These are phyloP conservation scores for Cremastobaeus sp. DNA, from an alignment of 2,888 invertebrate species.

Conservation along the genomic window DNA sequence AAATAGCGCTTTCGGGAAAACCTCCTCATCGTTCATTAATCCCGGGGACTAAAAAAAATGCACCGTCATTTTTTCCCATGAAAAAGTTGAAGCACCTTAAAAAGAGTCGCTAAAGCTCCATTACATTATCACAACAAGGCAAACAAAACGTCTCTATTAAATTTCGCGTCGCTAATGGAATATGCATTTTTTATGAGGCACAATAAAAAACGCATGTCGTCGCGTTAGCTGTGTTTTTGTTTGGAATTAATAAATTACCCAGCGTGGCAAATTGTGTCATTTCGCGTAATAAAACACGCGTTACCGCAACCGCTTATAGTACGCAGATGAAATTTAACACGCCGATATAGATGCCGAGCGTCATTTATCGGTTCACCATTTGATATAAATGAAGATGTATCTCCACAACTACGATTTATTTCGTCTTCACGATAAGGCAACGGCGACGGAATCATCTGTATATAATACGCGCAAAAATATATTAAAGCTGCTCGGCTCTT, in stretches of 20 bases:
- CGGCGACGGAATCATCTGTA: conserved; percentile 34
- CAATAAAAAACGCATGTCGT: conserved; percentile 4
- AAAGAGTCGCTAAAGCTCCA: conserved; percentile 14
- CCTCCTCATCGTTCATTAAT: too few species aligned
- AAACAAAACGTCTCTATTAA: conserved; percentile 36
- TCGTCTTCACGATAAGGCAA: conserved; percentile 50
- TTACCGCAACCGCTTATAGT: too few species aligned
- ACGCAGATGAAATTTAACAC: too few species aligned
- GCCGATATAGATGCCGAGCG: conserved; percentile 65
- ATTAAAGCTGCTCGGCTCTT: conserved; percentile 51
- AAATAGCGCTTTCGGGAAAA: too few species aligned
- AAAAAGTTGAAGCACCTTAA: conserved; percentile 2
- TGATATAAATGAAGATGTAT: conserved; percentile 52
- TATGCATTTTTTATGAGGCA: conserved; percentile 24
- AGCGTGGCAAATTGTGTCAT: conserved; percentile 10
- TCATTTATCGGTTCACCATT: conserved; percentile 65
- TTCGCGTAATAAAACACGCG: conserved; percentile 52
- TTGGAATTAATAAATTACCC: conserved; percentile 25
- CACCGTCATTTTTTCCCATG: conserved; percentile 4
- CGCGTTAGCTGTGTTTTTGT: conserved; percentile 7
- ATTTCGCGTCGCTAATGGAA: conserved; percentile 32
- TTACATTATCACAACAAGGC: conserved; percentile 15
- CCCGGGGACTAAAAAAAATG: not conserved
- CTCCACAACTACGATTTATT: conserved; percentile 64
- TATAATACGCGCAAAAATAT: conserved; percentile 53